Conservation (phyloP, 1,140 invertebrate species). For the Cepaea nemoralis region DNA sequence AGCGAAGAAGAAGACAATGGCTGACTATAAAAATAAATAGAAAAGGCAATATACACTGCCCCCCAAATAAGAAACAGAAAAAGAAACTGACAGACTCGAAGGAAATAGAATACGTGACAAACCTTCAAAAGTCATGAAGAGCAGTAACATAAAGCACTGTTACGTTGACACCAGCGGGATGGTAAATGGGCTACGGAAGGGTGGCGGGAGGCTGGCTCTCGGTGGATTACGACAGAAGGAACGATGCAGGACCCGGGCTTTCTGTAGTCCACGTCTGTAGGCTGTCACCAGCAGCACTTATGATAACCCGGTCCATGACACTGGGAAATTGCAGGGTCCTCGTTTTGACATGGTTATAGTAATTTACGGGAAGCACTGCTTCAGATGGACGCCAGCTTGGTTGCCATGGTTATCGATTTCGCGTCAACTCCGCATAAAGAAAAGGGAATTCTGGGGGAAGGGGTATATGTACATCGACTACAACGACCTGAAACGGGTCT, state of each 20-base stretch:
- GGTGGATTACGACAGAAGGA: constrained; percentile 1
- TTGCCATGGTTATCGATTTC: constrained; percentile 30
- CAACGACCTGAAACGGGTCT: not conserved
- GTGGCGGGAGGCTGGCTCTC: not conserved
- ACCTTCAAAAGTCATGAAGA: not conserved
- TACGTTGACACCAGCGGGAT: not conserved
- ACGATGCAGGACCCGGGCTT: constrained; percentile 8
- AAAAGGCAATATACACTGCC: no score
- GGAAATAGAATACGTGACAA: not conserved
- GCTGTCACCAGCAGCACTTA: constrained; percentile 28
- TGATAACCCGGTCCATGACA: constrained; percentile 30
- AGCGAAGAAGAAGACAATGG: no score
- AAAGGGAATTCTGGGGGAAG: not conserved
- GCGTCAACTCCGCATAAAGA: constrained; percentile 6
- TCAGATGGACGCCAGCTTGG: not conserved
- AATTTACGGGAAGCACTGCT: constrained; percentile 26
- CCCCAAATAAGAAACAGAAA: not conserved
- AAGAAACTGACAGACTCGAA: not conserved
- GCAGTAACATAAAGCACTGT: not conserved
- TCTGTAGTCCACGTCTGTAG: constrained; percentile 7
- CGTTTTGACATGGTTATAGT: constrained; percentile 32
- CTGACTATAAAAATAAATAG: no score
- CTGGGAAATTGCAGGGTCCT: constrained; percentile 30
- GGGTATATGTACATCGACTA: not conserved
- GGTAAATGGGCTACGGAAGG: no score